Evolutionary conservation across 1,140 invertebrate species (phyloP), one percentile per base, ranked within the genome.

Genomic region (Atopsyche davidsoni): DNA sequence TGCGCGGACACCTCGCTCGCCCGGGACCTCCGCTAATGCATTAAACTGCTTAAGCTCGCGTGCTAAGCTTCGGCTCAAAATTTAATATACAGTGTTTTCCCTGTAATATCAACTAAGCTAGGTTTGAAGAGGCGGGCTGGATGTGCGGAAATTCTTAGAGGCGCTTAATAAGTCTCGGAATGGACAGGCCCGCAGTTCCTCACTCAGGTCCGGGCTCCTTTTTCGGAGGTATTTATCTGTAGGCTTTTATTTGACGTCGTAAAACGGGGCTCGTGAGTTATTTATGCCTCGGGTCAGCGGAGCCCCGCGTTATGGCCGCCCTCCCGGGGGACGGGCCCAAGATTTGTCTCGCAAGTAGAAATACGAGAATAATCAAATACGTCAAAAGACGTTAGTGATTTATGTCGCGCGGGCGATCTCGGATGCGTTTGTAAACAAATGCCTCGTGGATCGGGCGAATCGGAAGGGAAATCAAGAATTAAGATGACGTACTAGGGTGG

Each of bases 1-100:
- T n/a, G n/a, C n/a, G n/a, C n/a, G n/a, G n/a, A n/a, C n/a, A 7
- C 6, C n/a, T 28, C 24, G 24, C n/a, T n/a, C 6, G 6, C 6
- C 24, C 24, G 24, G 24, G 24, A 7, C 24, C n/a, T 28, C 6
- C 44, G 9, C 7, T 25, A 46, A 19, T 46, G 43, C 43, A 46
- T 18, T 46, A 31, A 49, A 39, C 24, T 24, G 49, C 42, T 32
- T 44, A 51, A 51, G 40, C 39, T 44, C 40, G 43, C 23, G 43
- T 46, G 46, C 23, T 36, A 41, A 51, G 49, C 42, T 32, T n/a
- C 17, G 42, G 49, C 41, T 51, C 49, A 51, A 51, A 51, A 51
- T 51, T 51, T 51, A 51, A 51, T 51, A 51, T 51, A 51, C 49
- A 51, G 40, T 23, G 36, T 50, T 50, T 50, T 38, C 34, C 36